These are phyloP conservation scores for Calameuta pallipes DNA, from an alignment of 2,888 invertebrate genomes.

Conservation along the genomic window DNA sequence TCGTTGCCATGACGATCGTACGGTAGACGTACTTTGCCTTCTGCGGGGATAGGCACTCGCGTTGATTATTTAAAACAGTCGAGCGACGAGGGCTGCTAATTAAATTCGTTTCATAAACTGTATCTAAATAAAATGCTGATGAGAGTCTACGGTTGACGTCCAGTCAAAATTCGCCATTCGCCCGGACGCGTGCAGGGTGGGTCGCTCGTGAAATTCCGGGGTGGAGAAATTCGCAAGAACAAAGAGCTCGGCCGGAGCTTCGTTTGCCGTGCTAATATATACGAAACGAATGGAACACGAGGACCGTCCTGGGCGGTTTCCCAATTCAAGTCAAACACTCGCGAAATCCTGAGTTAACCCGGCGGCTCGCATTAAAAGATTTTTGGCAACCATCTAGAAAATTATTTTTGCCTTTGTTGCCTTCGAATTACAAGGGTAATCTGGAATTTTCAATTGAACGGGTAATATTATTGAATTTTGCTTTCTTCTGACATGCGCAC, in stretches of 20 bases:
- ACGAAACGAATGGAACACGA: background rate
- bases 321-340: background rate
- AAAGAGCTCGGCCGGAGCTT: slow-evolving; percentile 7
- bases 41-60: background rate
- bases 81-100: background rate
- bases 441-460: background rate
- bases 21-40: background rate
- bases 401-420: background rate
- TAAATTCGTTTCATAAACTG: background rate
- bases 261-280: slow-evolving; percentile 10
- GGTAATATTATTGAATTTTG: background rate
- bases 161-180: background rate
- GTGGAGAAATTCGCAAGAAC: slow-evolving; percentile 1
- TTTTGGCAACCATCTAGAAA: background rate
- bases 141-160: background rate
- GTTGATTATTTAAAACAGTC: background rate
- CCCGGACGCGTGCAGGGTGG: background rate
- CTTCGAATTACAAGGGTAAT: background rate
- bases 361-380: background rate
- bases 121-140: background rate
- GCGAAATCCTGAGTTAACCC: background rate
- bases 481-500: background rate
- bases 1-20: background rate
- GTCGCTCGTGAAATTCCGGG: background rate
- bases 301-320: background rate